Evolutionary conservation across 2,113 vertebrate species (phyloP).

Genomic region (Sula dactylatra): DNA sequence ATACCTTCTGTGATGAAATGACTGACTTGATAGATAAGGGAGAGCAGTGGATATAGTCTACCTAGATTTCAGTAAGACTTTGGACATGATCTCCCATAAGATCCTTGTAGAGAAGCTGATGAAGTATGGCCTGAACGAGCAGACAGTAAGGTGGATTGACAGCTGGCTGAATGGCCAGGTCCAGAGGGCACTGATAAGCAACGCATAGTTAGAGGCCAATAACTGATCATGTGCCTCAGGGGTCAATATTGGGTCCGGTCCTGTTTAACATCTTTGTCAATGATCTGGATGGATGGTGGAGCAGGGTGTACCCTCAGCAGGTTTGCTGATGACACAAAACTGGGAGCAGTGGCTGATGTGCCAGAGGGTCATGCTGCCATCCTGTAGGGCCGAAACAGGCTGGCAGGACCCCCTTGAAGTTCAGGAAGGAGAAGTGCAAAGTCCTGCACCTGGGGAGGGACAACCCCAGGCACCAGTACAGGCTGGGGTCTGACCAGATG

Average conservation of each 20-base stretch:
- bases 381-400: neutral
- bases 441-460: neutral
- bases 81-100: neutral
- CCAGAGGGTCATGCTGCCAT: neutral
- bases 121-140: neutral
- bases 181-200: rapidly evolving
- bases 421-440: neutral
- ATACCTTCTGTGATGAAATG: neutral
- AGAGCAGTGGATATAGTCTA: neutral
- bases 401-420: neutral
- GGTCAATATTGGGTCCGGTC: neutral
- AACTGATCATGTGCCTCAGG: rapidly evolving
- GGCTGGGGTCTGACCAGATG: neutral
- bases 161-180: neutral
- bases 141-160: neutral
- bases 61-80: neutral
- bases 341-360: neutral
- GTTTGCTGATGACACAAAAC: neutral
- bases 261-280: neutral
- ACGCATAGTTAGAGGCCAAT: rapidly evolving
- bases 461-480: neutral
- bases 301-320: neutral
- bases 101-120: neutral
- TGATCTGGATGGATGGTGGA: neutral
- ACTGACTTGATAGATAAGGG: neutral